A percentile compares a stretch with the other conserved stretches of the same genome.
Conservation (phyloP, 1,140 invertebrate species). For the Archegozetes longisetosus region DNA sequence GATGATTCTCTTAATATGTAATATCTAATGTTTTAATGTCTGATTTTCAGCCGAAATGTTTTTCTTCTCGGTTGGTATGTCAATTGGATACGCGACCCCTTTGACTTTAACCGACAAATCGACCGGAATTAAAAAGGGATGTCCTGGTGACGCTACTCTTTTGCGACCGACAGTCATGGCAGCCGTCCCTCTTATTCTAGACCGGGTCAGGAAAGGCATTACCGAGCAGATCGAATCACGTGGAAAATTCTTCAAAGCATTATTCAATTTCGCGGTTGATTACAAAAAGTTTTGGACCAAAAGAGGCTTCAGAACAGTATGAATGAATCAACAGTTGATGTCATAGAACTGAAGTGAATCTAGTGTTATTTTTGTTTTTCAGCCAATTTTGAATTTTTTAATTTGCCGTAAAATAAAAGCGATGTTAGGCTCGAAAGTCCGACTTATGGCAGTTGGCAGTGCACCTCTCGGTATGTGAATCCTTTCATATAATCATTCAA, state of each 20-base stretch:
- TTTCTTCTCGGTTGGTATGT: conserved; percentile 51
- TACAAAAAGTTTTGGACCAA: conserved; percentile 25
- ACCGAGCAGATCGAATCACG: conserved; percentile 26
- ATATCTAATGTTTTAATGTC: too few species aligned
- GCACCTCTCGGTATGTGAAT: conserved; percentile 54
- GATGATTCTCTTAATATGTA: too few species aligned
- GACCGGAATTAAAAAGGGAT: conserved; percentile 81
- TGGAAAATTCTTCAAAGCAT: conserved; percentile 24
- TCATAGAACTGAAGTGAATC: conserved; percentile 11
- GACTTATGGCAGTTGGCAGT: background rate
- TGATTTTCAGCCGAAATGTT: conserved; percentile 39
- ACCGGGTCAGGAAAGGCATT: conserved; percentile 29
- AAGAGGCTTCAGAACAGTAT: conserved; percentile 20
- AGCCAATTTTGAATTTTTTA: conserved; percentile 15
- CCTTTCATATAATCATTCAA: too few species aligned
- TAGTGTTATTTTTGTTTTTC: conserved; percentile 11
- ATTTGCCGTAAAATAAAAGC: conserved; percentile 9
- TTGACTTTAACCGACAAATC: conserved; percentile 84
- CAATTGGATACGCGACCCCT: conserved; percentile 90
- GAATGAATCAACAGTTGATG: conserved; percentile 17
- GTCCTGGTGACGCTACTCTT: conserved; percentile 64
- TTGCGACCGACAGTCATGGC: conserved; percentile 84
- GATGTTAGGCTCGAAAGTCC: conserved; percentile 3
- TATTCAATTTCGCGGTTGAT: conserved; percentile 29
- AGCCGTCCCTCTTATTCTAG: conserved; percentile 54